Evolutionary conservation across 2,797 vertebrate species (phyloP).

Genomic region (Oryzias sinensis): DNA sequence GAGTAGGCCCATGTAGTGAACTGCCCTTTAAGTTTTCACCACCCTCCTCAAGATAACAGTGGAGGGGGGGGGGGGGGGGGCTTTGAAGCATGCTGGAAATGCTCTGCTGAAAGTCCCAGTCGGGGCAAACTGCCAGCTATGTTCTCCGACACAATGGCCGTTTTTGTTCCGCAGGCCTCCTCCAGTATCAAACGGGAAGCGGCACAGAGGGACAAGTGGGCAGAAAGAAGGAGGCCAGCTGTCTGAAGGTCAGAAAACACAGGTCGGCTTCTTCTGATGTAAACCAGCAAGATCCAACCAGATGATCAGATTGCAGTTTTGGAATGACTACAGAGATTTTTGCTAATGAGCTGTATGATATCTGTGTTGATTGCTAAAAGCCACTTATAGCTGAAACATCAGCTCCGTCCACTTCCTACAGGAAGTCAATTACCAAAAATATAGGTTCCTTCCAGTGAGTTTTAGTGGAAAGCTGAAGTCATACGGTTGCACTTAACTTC

Average conservation of each 20-base stretch:
- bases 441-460: constrained; percentile 47
- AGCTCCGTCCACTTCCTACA: constrained; percentile 50
- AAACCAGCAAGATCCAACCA: too few species aligned
- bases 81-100: constrained; percentile 66
- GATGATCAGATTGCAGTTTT: too few species aligned
- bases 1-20: constrained; percentile 36
- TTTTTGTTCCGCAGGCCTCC: constrained; percentile 54
- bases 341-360: too few species aligned
- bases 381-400: constrained; percentile 52
- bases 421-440: constrained; percentile 71
- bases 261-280: background rate
- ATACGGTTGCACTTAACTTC: constrained; percentile 45
- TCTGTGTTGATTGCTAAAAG: constrained; percentile 54
- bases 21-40: constrained; percentile 74
- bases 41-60: constrained; percentile 69
- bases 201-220: constrained; percentile 50
- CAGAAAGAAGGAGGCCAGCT: constrained; percentile 28
- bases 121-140: constrained; percentile 55
- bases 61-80: constrained; percentile 42
- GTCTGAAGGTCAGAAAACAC: constrained; percentile 26
- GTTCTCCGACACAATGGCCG: constrained; percentile 61
- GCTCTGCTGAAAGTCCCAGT: constrained; percentile 53
- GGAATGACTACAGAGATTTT: too few species aligned
- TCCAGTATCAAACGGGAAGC: constrained; percentile 49
- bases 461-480: constrained; percentile 54